These are phyloP conservation scores for Ophiodon elongatus DNA, from an alignment of 2,113 vertebrate species.

Conservation along the genomic window DNA sequence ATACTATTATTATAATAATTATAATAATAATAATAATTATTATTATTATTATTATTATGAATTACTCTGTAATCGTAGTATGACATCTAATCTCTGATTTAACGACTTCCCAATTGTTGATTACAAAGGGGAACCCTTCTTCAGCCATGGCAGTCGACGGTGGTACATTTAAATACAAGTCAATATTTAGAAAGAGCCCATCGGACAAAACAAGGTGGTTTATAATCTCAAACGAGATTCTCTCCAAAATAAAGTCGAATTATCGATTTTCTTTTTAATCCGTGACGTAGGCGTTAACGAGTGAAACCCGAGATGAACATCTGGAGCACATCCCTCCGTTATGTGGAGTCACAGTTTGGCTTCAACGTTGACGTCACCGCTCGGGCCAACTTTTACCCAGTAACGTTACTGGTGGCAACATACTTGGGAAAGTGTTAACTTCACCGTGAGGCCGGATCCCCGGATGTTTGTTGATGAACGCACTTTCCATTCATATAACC, in stretches of 20 bases:
- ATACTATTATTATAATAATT: background rate
- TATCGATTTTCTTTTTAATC: no score
- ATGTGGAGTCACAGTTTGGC: background rate
- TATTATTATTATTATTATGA: no score
- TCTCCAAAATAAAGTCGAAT: background rate
- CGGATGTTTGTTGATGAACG: background rate
- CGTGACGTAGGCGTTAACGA: background rate
- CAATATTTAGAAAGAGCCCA: background rate
- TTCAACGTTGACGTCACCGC: background rate
- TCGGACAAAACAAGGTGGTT: background rate
- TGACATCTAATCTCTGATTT: background rate
- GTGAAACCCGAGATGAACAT: slow-evolving; percentile 47
- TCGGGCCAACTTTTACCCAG: background rate
- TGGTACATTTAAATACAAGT: background rate
- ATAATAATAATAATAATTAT: no score
- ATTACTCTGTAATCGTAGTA: background rate
- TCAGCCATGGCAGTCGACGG: background rate
- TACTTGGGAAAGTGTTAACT: background rate
- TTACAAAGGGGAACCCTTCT: background rate
- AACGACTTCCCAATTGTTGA: background rate
- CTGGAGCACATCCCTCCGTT: slow-evolving; percentile 41
- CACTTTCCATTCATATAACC: background rate
- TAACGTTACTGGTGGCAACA: background rate
- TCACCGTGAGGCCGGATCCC: background rate
- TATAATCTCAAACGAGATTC: background rate